These are phyloP conservation scores for Troides aeacus DNA, from an alignment of 2,888 invertebrate genomes.

Conservation along the genomic window DNA sequence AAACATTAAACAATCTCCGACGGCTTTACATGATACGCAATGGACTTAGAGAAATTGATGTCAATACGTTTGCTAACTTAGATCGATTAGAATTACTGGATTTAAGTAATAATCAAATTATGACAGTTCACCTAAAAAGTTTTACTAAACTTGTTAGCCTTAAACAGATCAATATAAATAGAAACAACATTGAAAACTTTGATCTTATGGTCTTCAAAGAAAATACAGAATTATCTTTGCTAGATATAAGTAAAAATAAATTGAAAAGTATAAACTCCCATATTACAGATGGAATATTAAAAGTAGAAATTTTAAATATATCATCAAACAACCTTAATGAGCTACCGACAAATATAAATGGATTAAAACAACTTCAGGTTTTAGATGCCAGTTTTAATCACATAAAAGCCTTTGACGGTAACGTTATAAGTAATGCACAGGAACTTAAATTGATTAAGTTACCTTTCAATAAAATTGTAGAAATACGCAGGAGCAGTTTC, in stretches of 20 bases:
- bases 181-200: slow-evolving; percentile 87
- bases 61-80: slow-evolving; percentile 85
- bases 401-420: slow-evolving; percentile 84
- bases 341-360: slow-evolving; percentile 85
- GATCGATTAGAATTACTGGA: slow-evolving; percentile 86
- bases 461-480: slow-evolving; percentile 86
- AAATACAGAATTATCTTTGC: slow-evolving; percentile 80
- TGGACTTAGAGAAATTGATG: slow-evolving; percentile 84
- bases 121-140: slow-evolving; percentile 82
- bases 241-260: slow-evolving; percentile 89
- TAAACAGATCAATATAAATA: slow-evolving; percentile 86
- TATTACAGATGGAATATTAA: slow-evolving; percentile 82
- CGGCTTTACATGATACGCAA: slow-evolving; percentile 87
- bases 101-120: slow-evolving; percentile 86
- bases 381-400: slow-evolving; percentile 90
- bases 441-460: slow-evolving; percentile 85
- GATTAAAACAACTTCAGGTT: slow-evolving; percentile 83
- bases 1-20: slow-evolving; percentile 83
- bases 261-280: slow-evolving; percentile 84
- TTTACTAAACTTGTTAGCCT: slow-evolving; percentile 83
- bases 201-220: slow-evolving; percentile 85
- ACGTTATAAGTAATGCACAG: slow-evolving; percentile 84
- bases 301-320: slow-evolving; percentile 86
- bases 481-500: slow-evolving; percentile 86
- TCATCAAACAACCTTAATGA: slow-evolving; percentile 88